Conservation (phyloP, 2,797 vertebrate genomes). For the Otolemur crassicaudatus region DNA sequence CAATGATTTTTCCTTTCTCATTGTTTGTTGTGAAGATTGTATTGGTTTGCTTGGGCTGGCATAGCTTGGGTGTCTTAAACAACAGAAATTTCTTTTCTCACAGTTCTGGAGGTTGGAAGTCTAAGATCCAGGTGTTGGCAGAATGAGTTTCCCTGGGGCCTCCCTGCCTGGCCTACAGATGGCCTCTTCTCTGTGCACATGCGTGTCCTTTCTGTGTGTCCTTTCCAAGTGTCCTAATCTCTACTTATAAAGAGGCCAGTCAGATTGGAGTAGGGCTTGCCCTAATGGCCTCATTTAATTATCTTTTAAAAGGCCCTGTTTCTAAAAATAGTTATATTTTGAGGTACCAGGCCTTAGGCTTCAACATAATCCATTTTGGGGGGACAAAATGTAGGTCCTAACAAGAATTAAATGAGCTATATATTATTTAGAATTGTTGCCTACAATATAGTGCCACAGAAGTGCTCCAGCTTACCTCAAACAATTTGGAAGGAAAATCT, state of each 20-base stretch:
- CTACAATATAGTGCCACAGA: not conserved
- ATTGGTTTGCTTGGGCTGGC: not conserved
- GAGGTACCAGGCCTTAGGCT: not conserved
- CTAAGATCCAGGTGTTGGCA: not conserved
- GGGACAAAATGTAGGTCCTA: not conserved
- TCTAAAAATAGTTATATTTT: not conserved
- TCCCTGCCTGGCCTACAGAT: not conserved
- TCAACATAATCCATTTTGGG: not conserved
- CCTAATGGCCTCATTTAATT: not conserved
- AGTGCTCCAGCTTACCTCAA: fast-evolving
- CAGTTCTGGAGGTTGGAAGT: not conserved
- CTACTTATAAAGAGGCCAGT: not conserved
- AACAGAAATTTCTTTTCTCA: not conserved
- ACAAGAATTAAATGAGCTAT: not conserved
- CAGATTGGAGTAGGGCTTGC: not conserved
- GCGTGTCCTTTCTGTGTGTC: not conserved
- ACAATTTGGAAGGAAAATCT: not conserved
- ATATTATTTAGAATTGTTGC: not conserved
- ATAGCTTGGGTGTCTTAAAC: not conserved
- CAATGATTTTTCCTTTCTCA: not conserved
- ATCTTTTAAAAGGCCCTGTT: not conserved
- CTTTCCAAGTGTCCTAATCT: not conserved
- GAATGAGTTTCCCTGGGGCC: not conserved
- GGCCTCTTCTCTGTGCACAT: not conserved
- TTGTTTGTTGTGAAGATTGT: not conserved